phyloP scores from a whole-genome alignment of 2,888 invertebrate genomes.

The Patella pellucida region DNA sequence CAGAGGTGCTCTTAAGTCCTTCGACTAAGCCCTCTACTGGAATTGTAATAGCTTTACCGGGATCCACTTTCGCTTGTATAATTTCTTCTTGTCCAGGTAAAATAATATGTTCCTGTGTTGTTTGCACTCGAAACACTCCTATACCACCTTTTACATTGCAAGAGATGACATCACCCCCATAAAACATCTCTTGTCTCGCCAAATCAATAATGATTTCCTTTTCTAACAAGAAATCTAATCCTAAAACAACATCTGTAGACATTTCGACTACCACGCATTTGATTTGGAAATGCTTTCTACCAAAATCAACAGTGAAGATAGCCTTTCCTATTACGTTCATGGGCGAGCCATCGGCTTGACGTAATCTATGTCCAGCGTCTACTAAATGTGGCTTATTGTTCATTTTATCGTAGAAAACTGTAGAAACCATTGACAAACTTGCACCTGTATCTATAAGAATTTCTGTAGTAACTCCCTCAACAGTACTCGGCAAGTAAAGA shows the following conservation, averaged over 20 bases:
- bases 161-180: not conserved
- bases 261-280: not conserved
- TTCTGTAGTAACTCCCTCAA: not conserved
- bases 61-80: not conserved
- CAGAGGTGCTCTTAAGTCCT: not conserved
- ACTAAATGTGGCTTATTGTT: not conserved
- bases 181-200: not conserved
- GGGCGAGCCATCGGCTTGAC: not conserved
- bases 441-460: not conserved
- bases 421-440: not conserved
- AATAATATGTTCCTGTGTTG: not conserved
- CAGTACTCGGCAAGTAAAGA: not conserved
- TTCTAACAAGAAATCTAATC: not conserved
- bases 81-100: not conserved
- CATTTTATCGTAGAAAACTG: not conserved
- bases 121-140: not conserved
- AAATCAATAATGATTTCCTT: not conserved
- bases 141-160: not conserved
- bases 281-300: not conserved
- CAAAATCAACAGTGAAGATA: not conserved
- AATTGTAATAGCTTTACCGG: not conserved
- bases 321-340: not conserved
- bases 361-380: not conserved
- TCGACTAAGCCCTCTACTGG: not conserved
- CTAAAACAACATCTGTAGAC: slow-evolving; percentile 1